Evolutionary conservation across 2,888 invertebrate genomes (phyloP).

Genomic region (Ephialtes manifestator): DNA sequence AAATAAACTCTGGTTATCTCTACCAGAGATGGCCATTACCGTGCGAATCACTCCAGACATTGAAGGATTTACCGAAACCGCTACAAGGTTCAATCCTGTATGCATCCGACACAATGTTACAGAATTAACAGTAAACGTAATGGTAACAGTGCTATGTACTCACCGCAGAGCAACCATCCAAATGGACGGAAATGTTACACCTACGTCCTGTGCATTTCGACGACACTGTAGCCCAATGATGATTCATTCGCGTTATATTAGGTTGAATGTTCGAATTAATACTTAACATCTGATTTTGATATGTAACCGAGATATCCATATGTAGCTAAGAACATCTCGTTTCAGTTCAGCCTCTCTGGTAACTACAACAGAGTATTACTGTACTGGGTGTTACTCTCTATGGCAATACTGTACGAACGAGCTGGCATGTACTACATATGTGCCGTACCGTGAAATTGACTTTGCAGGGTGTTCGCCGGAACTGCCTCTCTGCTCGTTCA

Average conservation of each 20-base stretch:
- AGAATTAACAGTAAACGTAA: neutral
- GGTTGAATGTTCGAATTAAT: neutral
- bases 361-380: neutral
- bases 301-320: too few species aligned
- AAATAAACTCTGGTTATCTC: too few species aligned
- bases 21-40: too few species aligned
- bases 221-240: neutral
- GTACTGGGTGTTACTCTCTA: conserved; percentile 3
- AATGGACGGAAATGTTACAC: neutral
- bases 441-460: conserved; percentile 75
- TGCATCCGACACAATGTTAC: too few species aligned
- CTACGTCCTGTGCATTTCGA: neutral
- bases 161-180: neutral
- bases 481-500: conserved; percentile 65
- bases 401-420: neutral
- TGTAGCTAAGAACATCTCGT: neutral
- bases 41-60: too few species aligned
- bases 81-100: too few species aligned
- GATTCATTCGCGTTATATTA: conserved; percentile 15
- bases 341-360: conserved; percentile 5
- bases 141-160: neutral
- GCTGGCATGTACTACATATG: conserved; percentile 58
- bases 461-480: conserved; percentile 64
- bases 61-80: too few species aligned
- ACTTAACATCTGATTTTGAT: too few species aligned